Conservation (phyloP, 2,113 vertebrate genomes). For the Elgaria multicarinata region DNA sequence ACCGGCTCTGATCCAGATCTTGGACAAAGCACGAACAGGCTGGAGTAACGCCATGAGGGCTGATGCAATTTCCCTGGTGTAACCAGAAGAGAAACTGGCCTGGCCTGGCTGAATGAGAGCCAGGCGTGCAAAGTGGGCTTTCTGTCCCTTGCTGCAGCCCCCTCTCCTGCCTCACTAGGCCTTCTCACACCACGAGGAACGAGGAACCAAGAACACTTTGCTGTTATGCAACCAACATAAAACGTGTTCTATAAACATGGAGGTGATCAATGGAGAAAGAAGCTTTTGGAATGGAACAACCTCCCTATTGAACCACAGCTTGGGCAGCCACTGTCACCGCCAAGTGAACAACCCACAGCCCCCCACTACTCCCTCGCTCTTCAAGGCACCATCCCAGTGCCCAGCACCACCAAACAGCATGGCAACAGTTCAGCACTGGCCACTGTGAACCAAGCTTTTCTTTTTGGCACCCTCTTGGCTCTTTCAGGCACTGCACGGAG, state of each 20-base stretch:
- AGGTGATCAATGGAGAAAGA: slow-evolving; percentile 43
- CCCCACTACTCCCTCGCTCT: fast-evolving
- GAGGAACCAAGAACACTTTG: slow-evolving; percentile 58
- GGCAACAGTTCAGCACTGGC: neutral
- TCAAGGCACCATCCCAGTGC: neutral
- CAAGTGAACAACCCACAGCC: neutral
- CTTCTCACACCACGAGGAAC: slow-evolving; percentile 21
- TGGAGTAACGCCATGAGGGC: neutral
- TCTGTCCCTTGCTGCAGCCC: neutral
- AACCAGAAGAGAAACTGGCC: neutral
- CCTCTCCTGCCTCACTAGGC: slow-evolving; percentile 21
- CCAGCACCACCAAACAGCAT: too few species aligned
- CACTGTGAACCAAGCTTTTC: too few species aligned
- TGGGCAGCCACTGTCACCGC: neutral
- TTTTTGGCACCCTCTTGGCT: neutral
- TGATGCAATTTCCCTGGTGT: neutral
- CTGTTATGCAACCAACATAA: slow-evolving; percentile 61
- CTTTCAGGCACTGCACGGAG: neutral
- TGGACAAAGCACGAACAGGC: fast-evolving
- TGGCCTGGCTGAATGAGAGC: neutral
- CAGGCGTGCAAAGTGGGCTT: neutral
- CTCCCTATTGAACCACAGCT: slow-evolving; percentile 22
- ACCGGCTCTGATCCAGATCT: neutral
- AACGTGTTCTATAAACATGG: slow-evolving; percentile 68
- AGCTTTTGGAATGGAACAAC: slow-evolving; percentile 59